phyloP scores from a whole-genome alignment of 1,140 invertebrate genomes.

The Cotesia chilonis region DNA sequence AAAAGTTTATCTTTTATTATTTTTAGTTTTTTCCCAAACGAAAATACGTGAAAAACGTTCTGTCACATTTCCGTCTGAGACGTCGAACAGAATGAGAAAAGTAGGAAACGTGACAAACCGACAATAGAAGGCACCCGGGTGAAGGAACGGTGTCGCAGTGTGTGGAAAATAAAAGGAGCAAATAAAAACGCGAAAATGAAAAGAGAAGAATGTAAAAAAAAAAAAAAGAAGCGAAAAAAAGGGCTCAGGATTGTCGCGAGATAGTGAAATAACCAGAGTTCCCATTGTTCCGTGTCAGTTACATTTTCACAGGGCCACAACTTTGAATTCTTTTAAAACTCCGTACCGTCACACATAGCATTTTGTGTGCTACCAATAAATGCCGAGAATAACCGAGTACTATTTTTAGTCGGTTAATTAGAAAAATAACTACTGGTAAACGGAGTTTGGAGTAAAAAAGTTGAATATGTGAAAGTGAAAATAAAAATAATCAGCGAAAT shows the following conservation, averaged over 20 bases:
- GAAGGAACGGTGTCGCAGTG: neutral
- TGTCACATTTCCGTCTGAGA: constrained; percentile 17
- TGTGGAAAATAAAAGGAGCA: neutral
- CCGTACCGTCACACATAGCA: too few species aligned
- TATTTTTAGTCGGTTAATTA: too few species aligned
- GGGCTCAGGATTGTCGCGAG: neutral
- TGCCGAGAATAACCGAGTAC: too few species aligned
- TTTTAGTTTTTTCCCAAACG: neutral
- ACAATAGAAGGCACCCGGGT: neutral
- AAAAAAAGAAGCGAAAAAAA: neutral
- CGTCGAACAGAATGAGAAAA: constrained; percentile 16
- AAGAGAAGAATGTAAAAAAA: neutral
- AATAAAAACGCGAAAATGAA: neutral
- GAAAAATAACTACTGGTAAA: too few species aligned
- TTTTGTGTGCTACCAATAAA: too few species aligned
- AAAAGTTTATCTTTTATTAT: too few species aligned
- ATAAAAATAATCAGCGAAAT: neutral
- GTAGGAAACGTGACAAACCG: constrained; percentile 15
- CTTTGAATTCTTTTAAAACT: too few species aligned
- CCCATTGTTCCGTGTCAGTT: neutral
- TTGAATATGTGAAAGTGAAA: too few species aligned
- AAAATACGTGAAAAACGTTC: constrained; percentile 10
- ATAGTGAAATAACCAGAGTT: constrained; percentile 11
- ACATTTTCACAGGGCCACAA: too few species aligned
- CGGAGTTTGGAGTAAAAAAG: too few species aligned